Evolutionary conservation across 2,797 vertebrate genomes (phyloP), one percentile per base, ranked within the genome.

Genomic region (Darevskia mixta): DNA sequence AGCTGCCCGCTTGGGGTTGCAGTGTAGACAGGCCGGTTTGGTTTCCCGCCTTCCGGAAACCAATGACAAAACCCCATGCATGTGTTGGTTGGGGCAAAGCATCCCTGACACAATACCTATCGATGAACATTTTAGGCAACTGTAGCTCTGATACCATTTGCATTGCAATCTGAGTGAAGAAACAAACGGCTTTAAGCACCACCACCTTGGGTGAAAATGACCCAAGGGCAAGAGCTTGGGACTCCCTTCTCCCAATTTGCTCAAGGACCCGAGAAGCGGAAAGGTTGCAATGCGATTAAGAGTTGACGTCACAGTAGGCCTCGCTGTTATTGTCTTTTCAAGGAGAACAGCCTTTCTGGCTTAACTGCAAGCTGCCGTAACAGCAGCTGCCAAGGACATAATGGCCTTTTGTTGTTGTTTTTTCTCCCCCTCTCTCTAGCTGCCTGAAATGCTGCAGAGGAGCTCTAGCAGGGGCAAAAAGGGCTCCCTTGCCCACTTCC

Each of bases 371-470:
- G 27, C 15, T 66, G 23, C 27, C 77, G 13, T 41, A 25, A 55
- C 32, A 38, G 4, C 73, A 3, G 61, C 27, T 69, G 2, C 35
- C 45, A 72, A 58, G 5, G 32, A 58, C n/a, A 41, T 0, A 8
- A n/a, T 38, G 0, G 2, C 66, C 0, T 17, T 69, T 18, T n/a
- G 13, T 82, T 1, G 3, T 77, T 1, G 3, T 77, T 91, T 88
- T 79, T 11, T 35, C 49, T 55, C 49, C 3, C 49, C 3, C 49
- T 15, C 49, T 13, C 38, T 58, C 43, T 95, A 98, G 98, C 96
- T 97, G 71, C 97, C 98, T 0, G 96, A 97, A 92, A 96, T 94
- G 87, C 92, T 97, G 41, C 93, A 93, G 1, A 90, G 94, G 9
- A 89, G 87, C 1, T 83, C 91, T 13, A 25, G 10, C 10, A 71